Conservation (phyloP, 2,797 vertebrate species). For the Cyclopterus lumpus region DNA sequence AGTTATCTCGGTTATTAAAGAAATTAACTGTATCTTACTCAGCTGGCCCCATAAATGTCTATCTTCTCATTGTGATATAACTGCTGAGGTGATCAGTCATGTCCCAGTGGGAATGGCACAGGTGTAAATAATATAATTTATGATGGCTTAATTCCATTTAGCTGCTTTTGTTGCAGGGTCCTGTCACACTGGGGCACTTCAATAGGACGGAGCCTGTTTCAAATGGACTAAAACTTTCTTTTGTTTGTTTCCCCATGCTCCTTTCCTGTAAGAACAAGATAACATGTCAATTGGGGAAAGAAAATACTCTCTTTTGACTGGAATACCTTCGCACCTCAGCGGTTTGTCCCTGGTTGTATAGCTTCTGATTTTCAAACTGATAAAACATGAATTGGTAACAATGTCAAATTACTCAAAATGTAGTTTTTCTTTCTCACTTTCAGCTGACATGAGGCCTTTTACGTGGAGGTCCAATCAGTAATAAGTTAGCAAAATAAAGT, state of each 20-base stretch:
- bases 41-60: not conserved
- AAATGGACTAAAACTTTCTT: not conserved
- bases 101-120: not conserved
- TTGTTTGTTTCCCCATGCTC: not conserved
- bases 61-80: not conserved
- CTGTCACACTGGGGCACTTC: not conserved
- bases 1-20: not conserved
- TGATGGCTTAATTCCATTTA: not conserved
- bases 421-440: not conserved
- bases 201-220: not conserved
- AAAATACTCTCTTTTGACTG: not conserved
- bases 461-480: not conserved
- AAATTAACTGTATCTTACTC: not conserved
- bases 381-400: not conserved
- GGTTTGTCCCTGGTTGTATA: not conserved
- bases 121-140: not conserved
- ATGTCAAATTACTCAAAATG: not conserved
- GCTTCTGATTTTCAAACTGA: slow-evolving; percentile 1
- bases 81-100: not conserved
- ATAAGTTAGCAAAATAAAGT: too few species aligned
- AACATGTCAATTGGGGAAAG: not conserved
- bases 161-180: not conserved
- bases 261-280: not conserved
- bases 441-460: not conserved
- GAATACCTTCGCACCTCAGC: not conserved